Evolutionary conservation across 1,140 invertebrate species (phyloP), one percentile per base, ranked within the genome.

Genomic region (Ips nitidus): DNA sequence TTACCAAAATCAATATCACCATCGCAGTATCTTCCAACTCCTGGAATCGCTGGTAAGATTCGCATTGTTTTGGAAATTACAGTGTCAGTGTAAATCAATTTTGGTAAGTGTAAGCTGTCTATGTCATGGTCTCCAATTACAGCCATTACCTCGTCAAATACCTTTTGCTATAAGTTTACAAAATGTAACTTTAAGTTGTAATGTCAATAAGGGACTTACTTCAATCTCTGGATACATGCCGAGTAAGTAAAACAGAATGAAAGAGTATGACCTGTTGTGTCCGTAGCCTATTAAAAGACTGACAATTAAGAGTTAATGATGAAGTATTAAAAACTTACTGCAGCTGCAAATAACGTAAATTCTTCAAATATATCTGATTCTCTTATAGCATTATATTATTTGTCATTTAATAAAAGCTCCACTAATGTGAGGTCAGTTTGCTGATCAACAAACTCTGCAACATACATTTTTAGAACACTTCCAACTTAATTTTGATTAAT

Each of bases 1-100:
- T 52, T 53, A 65, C 41, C 52, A 3, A 66, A 3, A 2, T 66
- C 52, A 66, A 66, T 45, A 40, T 66, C 64, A n/a, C 41, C 43
- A 6, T 3, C 4, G 42, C 22, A 37, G 41, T 57, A 45, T 45
- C 64, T 36, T 43, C 53, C 52, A 37, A 22, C 1, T 57, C 56
- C n/a, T 2, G 64, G 52, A 4, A 57, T n/a, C 2, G 53, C 0
- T 41, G 64, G 64, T 3, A 66, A 38, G 8, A 66, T 7, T 45
- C 64, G 2, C 4, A 66, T 7, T 1, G 64, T 45, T 47, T 66
- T 55, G 2, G 39, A 2, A 6, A 66, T 56, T n/a, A 66, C 41
- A 22, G 53, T 42, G 4, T 66, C 64, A 8, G 42, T 66, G 36
- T 66, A 66, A 6, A 56, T 57, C 39, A 57, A 41, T 6, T 66